phyloP scores from a whole-genome alignment of 2,888 invertebrate genomes.

The Idaea straminata region DNA sequence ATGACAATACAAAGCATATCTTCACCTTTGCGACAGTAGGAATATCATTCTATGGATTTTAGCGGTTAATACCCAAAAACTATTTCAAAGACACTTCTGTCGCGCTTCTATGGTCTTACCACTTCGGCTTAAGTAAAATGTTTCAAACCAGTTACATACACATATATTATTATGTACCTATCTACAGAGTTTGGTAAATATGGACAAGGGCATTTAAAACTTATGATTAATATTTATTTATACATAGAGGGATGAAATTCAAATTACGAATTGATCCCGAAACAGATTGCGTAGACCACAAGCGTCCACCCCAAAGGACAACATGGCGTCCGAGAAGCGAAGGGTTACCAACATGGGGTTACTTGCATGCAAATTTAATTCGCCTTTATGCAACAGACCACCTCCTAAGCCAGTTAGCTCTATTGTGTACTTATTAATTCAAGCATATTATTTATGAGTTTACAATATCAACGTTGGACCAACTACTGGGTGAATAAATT shows the following conservation, averaged over 20 bases:
- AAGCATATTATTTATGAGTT: slow-evolving; percentile 68
- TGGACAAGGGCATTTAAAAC: not conserved
- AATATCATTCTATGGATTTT: no score
- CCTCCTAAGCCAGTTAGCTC: slow-evolving; percentile 63
- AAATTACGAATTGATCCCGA: slow-evolving; percentile 42
- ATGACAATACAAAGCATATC: no score
- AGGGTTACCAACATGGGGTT: slow-evolving; percentile 59
- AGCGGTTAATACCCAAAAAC: no score
- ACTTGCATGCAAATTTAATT: slow-evolving; percentile 76
- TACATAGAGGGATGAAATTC: slow-evolving; percentile 25
- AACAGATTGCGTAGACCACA: slow-evolving; percentile 44
- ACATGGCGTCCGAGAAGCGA: slow-evolving; percentile 57
- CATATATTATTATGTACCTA: not conserved
- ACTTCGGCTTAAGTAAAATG: no score
- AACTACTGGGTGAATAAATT: slow-evolving; percentile 61
- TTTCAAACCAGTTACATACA: no score
- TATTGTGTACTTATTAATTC: slow-evolving; percentile 74
- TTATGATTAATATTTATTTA: slow-evolving; percentile 8
- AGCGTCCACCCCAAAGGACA: slow-evolving; percentile 43
- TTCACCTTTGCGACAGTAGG: no score
- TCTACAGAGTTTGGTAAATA: not conserved
- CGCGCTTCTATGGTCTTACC: no score
- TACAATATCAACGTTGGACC: slow-evolving; percentile 43
- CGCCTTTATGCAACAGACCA: slow-evolving; percentile 57
- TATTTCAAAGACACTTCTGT: no score